Evolutionary conservation across 2,113 vertebrate species (phyloP).

Genomic region (Sylvietta virens): DNA sequence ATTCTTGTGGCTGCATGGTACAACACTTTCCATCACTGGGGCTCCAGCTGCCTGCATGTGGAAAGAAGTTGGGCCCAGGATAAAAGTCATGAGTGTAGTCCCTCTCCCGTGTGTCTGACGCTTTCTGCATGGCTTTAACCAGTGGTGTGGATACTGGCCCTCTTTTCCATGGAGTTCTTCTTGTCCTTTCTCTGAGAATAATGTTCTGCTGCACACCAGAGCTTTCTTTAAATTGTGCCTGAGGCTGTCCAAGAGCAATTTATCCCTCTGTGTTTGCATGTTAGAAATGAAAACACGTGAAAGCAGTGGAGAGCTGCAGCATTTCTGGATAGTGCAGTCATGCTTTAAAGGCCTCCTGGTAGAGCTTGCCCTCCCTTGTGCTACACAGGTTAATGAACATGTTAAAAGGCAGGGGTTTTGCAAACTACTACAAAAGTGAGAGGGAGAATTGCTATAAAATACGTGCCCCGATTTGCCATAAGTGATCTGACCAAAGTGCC

Average conservation of each 20-base stretch:
- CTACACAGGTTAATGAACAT: neutral
- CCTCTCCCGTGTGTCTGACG: accelerated
- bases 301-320: neutral
- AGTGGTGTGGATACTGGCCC: neutral
- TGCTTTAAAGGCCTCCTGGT: neutral
- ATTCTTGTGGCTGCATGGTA: neutral
- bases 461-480: neutral
- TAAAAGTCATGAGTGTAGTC: neutral
- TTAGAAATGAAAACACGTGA: neutral
- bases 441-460: neutral
- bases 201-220: neutral
- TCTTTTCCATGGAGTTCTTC: neutral
- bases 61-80: neutral
- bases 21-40: neutral
- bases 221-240: neutral
- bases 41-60: neutral
- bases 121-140: neutral
- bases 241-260: neutral
- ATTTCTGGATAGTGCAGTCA: neutral
- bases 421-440: neutral
- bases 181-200: neutral
- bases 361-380: neutral
- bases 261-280: neutral
- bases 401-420: neutral
- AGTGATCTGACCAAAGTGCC: neutral